Conservation (phyloP, 1,140 invertebrate species). For the Neotoxoptera formosana region DNA sequence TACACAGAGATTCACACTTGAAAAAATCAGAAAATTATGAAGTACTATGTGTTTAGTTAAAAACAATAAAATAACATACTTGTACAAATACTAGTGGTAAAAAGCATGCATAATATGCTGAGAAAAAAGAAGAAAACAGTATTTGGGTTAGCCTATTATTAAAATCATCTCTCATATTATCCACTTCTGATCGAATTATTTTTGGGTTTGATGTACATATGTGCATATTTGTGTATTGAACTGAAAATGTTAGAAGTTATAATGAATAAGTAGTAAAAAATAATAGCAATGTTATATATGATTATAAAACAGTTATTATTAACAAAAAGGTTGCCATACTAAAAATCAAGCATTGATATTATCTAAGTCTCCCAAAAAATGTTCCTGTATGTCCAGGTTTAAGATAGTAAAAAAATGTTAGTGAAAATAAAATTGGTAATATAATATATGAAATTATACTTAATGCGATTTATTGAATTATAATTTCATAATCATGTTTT, state of each 20-base stretch:
- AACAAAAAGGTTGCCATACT: not conserved
- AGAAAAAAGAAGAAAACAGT: constrained; percentile 87
- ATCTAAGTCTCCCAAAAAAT: not conserved
- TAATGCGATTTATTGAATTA: not conserved
- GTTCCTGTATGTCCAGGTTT: not conserved
- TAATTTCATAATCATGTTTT: not conserved
- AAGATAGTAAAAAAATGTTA: not conserved
- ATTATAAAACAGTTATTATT: not conserved
- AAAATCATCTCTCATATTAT: constrained; percentile 83
- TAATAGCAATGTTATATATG: not conserved
- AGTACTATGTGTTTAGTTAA: not conserved
- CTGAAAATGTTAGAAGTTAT: constrained; percentile 26
- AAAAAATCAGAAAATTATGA: constrained; percentile 7
- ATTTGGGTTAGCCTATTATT: constrained; percentile 88
- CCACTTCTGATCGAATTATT: constrained; percentile 84
- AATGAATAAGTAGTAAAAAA: not conserved
- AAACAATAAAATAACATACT: constrained; percentile 66
- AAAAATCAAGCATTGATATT: not conserved
- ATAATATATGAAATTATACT: not conserved
- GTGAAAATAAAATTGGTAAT: not conserved
- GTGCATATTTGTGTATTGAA: constrained; percentile 65
- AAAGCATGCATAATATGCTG: constrained; percentile 90
- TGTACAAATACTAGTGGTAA: constrained; percentile 89
- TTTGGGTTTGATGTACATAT: constrained; percentile 75
- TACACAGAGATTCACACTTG: not conserved